phyloP scores from a whole-genome alignment of 2,888 invertebrate species.

The Phymatocera aterrima region DNA sequence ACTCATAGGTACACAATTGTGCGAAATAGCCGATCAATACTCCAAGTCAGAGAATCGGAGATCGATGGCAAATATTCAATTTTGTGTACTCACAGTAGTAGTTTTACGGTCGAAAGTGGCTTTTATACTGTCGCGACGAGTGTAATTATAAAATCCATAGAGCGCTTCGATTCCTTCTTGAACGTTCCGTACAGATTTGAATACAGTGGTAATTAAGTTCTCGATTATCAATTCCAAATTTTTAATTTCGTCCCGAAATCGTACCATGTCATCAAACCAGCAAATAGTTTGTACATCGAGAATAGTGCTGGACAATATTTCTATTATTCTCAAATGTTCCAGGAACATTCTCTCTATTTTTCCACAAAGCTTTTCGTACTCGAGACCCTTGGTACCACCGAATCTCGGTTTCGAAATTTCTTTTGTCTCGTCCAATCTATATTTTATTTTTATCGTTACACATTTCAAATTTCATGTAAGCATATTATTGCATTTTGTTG shows the following conservation, averaged over 20 bases:
- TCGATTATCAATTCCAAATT: slow-evolving; percentile 87
- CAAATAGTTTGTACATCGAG: slow-evolving; percentile 86
- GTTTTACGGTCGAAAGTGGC: slow-evolving; percentile 84
- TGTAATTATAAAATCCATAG: slow-evolving; percentile 86
- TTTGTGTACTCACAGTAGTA: slow-evolving; percentile 75
- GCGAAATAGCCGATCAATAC: too few relatives aligned
- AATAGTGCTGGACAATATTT: slow-evolving; percentile 80
- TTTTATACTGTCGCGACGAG: slow-evolving; percentile 84
- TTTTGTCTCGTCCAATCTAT: slow-evolving; percentile 84
- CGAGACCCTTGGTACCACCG: slow-evolving; percentile 83
- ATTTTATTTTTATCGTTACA: slow-evolving; percentile 42
- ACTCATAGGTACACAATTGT: too few relatives aligned
- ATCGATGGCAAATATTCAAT: background rate
- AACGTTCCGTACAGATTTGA: slow-evolving; percentile 86
- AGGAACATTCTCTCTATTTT: slow-evolving; percentile 87
- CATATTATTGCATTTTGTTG: background rate
- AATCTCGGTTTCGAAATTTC: slow-evolving; percentile 84
- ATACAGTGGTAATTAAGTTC: slow-evolving; percentile 87
- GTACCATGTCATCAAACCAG: slow-evolving; percentile 88
- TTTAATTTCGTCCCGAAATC: slow-evolving; percentile 79
- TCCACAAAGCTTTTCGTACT: slow-evolving; percentile 82
- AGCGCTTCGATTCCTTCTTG: slow-evolving; percentile 89
- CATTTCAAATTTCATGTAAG: too few relatives aligned
- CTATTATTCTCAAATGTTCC: slow-evolving; percentile 79
- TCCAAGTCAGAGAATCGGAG: too few relatives aligned